Base-by-base conservation (phyloP, 2,797 vertebrate species). In the Paratrypauchen microcephalus region DNA sequence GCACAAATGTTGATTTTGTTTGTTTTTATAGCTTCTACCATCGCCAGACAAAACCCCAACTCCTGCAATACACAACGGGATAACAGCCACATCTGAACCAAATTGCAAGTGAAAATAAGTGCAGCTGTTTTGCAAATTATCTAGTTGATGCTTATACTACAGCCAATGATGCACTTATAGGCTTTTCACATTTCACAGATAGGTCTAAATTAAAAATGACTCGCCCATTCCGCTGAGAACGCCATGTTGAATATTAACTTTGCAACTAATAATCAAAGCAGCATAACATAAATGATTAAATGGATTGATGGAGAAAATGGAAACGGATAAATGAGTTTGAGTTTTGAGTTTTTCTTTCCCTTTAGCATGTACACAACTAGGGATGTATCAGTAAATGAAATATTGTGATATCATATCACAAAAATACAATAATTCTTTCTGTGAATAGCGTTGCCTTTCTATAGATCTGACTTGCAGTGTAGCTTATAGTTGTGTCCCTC, bases 191-290 rank as follows among this genome's bases (percentile, higher is more conserved):
- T 89, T 74, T 79, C 55, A 28, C 7, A 28, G 55, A 26, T 18
- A 18, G 13, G 15, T 77, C 70, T 74, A 85, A 88, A 91, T 83
- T 89, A 80, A 89, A 81, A 85, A 71, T 86, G 90, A 89, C 81
- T 75, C 57, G 69, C 75, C 64, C 50, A 58, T 74, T 86, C 88
- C 82, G 89, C 77, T 8, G 84, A 88, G 87, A 79, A 73, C 68
- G 66, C 63, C 72, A 72, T 57, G 79, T 68, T 88, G 84, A 91
- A 89, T 91, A 85, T 84, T 85, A 87, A 90, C 89, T 76, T 78
- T 79, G 83, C 75, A 62, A 89, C 83, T 72, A 84, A 86, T 85
- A 88, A 90, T 92, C 86, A 90, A 91, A 88, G 87, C 82, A 69
- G 71, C 73, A 68, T 68, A 76, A 88, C 82, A 88, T 85, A 73